These are phyloP conservation scores for Spicauda simplicius DNA, from an alignment of 2,888 invertebrate species.

Conservation along the genomic window DNA sequence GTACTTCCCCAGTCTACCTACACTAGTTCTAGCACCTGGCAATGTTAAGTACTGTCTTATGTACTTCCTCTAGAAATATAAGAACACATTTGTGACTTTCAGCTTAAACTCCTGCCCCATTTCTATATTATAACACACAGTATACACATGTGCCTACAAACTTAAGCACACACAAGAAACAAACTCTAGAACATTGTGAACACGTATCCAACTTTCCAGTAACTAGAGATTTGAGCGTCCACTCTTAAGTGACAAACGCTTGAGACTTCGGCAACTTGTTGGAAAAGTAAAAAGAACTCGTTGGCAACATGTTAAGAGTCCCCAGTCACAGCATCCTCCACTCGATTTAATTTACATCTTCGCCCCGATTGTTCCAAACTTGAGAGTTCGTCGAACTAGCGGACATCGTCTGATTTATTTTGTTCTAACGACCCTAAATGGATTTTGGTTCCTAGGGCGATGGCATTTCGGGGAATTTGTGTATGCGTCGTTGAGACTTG, in stretches of 20 bases:
- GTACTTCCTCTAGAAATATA: no score
- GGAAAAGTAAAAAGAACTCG: slow-evolving; percentile 77
- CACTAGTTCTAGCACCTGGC: no score
- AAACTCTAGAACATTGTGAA: slow-evolving; percentile 5
- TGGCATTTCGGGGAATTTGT: not conserved
- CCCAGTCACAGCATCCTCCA: slow-evolving; percentile 47
- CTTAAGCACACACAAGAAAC: no score
- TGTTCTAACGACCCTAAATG: slow-evolving; percentile 53
- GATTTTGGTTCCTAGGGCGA: slow-evolving; percentile 5
- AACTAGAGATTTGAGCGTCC: slow-evolving; percentile 69
- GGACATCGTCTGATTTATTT: slow-evolving; percentile 73
- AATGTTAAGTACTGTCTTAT: no score
- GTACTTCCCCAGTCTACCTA: no score
- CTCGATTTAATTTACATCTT: slow-evolving; percentile 82
- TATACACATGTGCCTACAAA: no score
- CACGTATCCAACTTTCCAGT: slow-evolving; percentile 41
- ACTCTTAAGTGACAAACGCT: slow-evolving; percentile 74
- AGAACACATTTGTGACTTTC: no score
- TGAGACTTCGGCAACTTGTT: slow-evolving; percentile 73
- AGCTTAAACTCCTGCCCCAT: no score
- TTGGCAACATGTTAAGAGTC: slow-evolving; percentile 64
- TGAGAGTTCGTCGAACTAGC: slow-evolving; percentile 70
- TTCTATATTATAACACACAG: no score
- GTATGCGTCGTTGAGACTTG: no score
- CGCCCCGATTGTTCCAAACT: slow-evolving; percentile 73